Evolutionary conservation across 2,797 vertebrate genomes (phyloP).

Genomic region (Platyrinchus mystaceus): DNA sequence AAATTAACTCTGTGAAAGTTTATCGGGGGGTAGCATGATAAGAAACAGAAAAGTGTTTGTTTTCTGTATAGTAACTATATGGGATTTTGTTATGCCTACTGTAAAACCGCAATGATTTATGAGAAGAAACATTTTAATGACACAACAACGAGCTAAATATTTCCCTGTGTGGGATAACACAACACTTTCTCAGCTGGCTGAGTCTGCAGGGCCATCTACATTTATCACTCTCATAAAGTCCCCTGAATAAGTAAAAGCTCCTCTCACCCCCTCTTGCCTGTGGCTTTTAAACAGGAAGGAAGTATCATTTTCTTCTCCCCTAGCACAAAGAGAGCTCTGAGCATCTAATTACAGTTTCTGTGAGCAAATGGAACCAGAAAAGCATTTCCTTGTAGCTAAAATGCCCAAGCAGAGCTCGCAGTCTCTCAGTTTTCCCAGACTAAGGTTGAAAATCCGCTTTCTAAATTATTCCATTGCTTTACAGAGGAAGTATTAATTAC

Average conservation of each 20-base stretch:
- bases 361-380: conserved; percentile 76
- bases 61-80: background rate
- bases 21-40: background rate
- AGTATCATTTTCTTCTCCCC: conserved; percentile 80
- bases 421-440: conserved; percentile 67
- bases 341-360: conserved; percentile 80
- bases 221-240: conserved; percentile 77
- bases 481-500: conserved; percentile 86
- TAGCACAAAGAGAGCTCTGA: conserved; percentile 77
- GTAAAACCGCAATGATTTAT: conserved; percentile 47
- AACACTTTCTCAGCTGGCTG: conserved; percentile 47
- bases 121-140: conserved; percentile 40
- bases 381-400: conserved; percentile 73
- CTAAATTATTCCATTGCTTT: conserved; percentile 80
- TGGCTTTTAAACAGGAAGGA: conserved; percentile 77
- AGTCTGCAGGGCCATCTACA: conserved; percentile 58
- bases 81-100: conserved; percentile 21
- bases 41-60: background rate
- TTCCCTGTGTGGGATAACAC: conserved; percentile 48
- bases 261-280: background rate
- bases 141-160: conserved; percentile 39
- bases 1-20: background rate
- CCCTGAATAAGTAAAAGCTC: conserved; percentile 65
- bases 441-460: conserved; percentile 71
- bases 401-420: conserved; percentile 53